phyloP scores from a whole-genome alignment of 2,797 vertebrate species.

The Anabacerthia variegaticeps region DNA sequence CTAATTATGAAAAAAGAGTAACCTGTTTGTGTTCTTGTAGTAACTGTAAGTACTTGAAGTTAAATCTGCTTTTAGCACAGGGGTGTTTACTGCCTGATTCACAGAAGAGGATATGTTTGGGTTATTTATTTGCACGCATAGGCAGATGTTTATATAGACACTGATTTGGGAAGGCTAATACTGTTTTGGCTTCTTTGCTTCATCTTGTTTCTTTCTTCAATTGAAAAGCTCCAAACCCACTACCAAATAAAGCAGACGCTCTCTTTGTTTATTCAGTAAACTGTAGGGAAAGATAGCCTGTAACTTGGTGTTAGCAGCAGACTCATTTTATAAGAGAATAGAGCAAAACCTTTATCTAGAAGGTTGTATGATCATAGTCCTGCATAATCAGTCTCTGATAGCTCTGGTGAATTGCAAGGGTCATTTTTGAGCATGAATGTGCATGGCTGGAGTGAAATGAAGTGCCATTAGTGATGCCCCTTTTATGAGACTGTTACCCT shows the following conservation, averaged over 20 bases:
- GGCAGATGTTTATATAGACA: background rate
- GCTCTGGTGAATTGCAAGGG: background rate
- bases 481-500: background rate
- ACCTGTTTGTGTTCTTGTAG: slow-evolving; percentile 8
- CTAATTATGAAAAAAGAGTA: slow-evolving; percentile 58
- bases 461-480: background rate
- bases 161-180: background rate
- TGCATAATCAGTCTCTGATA: background rate
- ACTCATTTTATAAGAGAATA: background rate
- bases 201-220: background rate
- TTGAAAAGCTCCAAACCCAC: background rate
- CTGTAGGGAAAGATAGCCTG: background rate
- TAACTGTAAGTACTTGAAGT: slow-evolving; percentile 7
- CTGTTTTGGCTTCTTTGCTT: background rate
- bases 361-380: background rate
- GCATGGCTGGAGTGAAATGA: background rate
- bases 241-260: background rate
- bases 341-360: background rate
- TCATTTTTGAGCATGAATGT: background rate
- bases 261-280: background rate
- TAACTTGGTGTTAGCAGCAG: background rate
- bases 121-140: background rate
- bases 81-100: background rate
- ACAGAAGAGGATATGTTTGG: background rate
- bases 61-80: background rate